Evolutionary conservation across 2,113 vertebrate species (phyloP).

Genomic region (Cyphomyrus discorhynchus): DNA sequence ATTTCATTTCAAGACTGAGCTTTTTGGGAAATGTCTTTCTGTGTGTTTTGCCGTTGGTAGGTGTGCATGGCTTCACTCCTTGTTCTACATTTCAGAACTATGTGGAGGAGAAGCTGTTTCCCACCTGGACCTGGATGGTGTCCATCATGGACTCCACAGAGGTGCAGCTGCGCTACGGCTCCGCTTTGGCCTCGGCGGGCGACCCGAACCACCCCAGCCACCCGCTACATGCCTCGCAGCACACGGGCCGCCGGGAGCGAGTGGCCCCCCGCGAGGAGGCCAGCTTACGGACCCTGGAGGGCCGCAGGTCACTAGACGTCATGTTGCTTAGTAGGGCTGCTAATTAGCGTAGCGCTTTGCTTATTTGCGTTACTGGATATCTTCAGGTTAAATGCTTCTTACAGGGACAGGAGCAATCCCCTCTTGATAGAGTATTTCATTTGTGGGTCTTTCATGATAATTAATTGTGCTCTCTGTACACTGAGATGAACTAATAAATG

Average conservation of each 20-base stretch:
- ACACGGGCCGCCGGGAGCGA: slow-evolving; percentile 85
- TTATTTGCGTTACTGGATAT: neutral
- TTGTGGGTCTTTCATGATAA: neutral
- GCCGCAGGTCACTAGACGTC: slow-evolving; percentile 70
- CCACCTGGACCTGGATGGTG: slow-evolving; percentile 99
- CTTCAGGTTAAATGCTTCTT: neutral
- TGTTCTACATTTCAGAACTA: slow-evolving; percentile 68
- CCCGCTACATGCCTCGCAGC: slow-evolving; percentile 95
- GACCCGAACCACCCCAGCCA: slow-evolving; percentile 96
- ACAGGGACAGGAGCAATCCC: neutral
- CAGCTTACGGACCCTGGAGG: slow-evolving; percentile 86
- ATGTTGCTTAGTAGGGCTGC: neutral
- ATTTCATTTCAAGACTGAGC: neutral
- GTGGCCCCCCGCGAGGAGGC: slow-evolving; percentile 93
- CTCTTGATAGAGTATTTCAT: neutral
- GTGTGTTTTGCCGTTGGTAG: neutral
- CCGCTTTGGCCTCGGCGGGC: slow-evolving; percentile 90
- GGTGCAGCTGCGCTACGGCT: slow-evolving; percentile 94
- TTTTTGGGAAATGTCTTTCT: neutral
- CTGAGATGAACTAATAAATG: neutral
- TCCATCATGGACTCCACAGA: slow-evolving; percentile 99
- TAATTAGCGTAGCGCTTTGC: neutral
- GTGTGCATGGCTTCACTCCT: neutral
- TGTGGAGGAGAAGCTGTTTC: slow-evolving; percentile 96
- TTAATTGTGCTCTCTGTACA: neutral